Conservation (phyloP, 2,797 vertebrate genomes). For the Cyprinella venusta region DNA sequence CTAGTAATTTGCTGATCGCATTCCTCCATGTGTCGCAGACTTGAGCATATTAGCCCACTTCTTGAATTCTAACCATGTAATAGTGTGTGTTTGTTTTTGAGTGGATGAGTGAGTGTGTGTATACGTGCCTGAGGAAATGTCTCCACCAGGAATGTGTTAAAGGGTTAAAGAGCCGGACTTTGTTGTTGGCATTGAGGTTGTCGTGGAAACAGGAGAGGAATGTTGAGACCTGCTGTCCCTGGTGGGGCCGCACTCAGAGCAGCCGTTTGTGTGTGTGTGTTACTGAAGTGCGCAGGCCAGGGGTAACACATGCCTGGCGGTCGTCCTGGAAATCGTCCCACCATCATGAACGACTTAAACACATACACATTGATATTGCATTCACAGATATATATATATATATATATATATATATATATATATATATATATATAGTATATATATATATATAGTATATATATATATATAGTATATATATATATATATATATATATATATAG, state of each 20-base stretch:
- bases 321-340: conserved; percentile 59
- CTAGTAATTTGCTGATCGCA: neutral
- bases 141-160: conserved; percentile 73
- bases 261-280: conserved; percentile 68
- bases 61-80: neutral
- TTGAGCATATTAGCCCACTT: neutral
- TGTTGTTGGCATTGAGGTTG: conserved; percentile 80
- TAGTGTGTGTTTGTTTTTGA: conserved; percentile 31
- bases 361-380: conserved; percentile 16
- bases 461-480: too few species aligned
- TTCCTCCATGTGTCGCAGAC: neutral
- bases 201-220: conserved; percentile 81
- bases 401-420: too few species aligned
- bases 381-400: conserved; percentile 11
- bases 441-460: too few species aligned
- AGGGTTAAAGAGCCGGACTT: conserved; percentile 80
- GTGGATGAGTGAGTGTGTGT: conserved; percentile 6
- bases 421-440: too few species aligned
- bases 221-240: conserved; percentile 81
- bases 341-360: conserved; percentile 42
- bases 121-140: conserved; percentile 72
- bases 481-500: too few species aligned
- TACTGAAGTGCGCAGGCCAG: conserved; percentile 59
- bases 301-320: conserved; percentile 60
- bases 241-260: conserved; percentile 65